Conservation (phyloP, 2,888 invertebrate genomes). For the Metallyticus violacea region DNA sequence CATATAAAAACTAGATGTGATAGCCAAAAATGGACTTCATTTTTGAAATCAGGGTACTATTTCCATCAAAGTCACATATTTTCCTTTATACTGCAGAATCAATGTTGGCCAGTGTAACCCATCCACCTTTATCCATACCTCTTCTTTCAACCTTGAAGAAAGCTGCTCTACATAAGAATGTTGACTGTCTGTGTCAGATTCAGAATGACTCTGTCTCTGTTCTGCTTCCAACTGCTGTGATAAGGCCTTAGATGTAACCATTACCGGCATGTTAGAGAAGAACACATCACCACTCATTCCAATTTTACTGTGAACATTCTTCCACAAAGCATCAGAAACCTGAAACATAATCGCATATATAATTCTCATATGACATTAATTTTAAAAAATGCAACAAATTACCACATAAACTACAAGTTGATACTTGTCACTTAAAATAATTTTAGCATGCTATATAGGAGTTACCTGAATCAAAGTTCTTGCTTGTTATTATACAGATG, state of each 20-base stretch:
- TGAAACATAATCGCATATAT: not conserved
- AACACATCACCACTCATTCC: not conserved
- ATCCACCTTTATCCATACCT: not conserved
- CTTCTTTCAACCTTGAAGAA: not conserved
- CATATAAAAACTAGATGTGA: no score
- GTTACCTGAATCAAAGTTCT: no score
- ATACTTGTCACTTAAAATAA: no score
- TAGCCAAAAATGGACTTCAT: no score
- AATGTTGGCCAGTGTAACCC: not conserved
- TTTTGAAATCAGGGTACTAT: no score
- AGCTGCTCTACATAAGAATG: not conserved
- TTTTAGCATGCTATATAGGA: no score
- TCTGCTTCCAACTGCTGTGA: not conserved
- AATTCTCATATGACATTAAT: not conserved
- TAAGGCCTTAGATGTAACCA: not conserved
- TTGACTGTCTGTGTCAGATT: not conserved
- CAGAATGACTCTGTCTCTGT: not conserved
- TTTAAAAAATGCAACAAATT: not conserved
- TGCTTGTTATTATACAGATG: no score
- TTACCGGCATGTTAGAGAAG: not conserved
- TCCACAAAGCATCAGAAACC: conserved; percentile 1
- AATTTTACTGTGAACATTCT: not conserved
- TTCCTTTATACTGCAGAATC: no score
- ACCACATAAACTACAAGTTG: no score
- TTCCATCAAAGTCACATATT: no score